Percentiles rank a stretch among this genome's conserved stretches.
phyloP scores from a whole-genome alignment of 2,888 invertebrate species.

The Nomada ferruginata region DNA sequence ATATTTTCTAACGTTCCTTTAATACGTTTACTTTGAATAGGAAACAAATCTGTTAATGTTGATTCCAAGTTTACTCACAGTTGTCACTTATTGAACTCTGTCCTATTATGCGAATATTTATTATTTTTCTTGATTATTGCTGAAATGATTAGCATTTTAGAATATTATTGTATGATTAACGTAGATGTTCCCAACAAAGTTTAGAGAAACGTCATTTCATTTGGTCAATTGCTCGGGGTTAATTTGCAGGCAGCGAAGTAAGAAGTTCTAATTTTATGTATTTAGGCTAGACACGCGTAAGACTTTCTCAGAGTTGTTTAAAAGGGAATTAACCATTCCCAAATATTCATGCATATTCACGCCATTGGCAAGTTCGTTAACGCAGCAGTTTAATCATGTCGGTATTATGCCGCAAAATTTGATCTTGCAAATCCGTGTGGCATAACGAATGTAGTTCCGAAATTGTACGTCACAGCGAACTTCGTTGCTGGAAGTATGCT shows the following conservation, averaged over 20 bases:
- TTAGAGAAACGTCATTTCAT: neutral
- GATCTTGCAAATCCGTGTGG: slow-evolving; percentile 58
- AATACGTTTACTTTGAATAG: no score
- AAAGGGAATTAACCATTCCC: slow-evolving; percentile 59
- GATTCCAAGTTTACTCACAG: no score
- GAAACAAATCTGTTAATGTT: no score
- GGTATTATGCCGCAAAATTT: slow-evolving; percentile 66
- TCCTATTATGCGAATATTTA: no score
- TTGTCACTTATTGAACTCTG: no score
- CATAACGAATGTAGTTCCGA: slow-evolving; percentile 58
- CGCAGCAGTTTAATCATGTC: slow-evolving; percentile 61
- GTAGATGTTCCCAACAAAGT: neutral
- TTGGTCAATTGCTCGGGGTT: slow-evolving; percentile 20
- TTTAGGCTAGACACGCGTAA: slow-evolving; percentile 38
- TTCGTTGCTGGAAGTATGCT: neutral
- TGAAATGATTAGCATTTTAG: neutral
- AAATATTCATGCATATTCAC: slow-evolving; percentile 67
- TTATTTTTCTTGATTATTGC: neutral
- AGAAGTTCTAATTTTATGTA: slow-evolving; percentile 58
- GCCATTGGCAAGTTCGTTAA: slow-evolving; percentile 59
- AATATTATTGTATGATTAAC: neutral
- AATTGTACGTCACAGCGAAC: slow-evolving; percentile 25
- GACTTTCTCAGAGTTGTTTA: slow-evolving; percentile 59
- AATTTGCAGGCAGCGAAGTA: slow-evolving; percentile 31
- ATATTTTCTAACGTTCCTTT: no score